These are phyloP conservation scores for Sebastes minor DNA, from an alignment of 2,797 vertebrate species.

Conservation along the genomic window DNA sequence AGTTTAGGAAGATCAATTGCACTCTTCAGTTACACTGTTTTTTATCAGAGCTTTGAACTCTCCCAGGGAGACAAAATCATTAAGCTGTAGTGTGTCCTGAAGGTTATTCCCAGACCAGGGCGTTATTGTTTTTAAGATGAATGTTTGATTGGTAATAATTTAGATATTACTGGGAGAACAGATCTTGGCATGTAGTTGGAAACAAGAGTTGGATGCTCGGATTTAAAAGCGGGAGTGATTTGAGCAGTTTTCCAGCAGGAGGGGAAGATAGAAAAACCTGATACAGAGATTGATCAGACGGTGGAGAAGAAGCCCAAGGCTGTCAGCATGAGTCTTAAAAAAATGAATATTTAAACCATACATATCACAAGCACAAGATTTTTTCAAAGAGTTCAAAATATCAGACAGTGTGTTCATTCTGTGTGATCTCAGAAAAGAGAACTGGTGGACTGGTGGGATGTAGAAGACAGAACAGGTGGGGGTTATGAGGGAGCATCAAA, in stretches of 20 bases:
- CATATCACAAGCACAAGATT: background rate
- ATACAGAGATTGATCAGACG: background rate
- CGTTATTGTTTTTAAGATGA: background rate
- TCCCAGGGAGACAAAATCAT: too few relatives aligned
- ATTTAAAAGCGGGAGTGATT: background rate
- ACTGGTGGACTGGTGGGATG: background rate
- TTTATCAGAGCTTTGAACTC: too few relatives aligned
- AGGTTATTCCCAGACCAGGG: too few relatives aligned
- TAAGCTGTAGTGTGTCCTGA: too few relatives aligned
- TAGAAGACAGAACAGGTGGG: background rate
- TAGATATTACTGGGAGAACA: background rate
- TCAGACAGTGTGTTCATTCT: background rate
- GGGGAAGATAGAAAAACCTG: background rate
- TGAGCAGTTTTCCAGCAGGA: background rate
- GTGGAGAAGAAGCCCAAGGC: background rate
- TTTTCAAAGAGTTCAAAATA: background rate
- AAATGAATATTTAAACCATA: background rate
- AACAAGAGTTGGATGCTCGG: background rate
- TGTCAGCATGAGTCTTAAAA: background rate
- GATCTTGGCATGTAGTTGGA: background rate
- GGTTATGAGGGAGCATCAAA: background rate
- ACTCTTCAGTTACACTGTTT: too few relatives aligned
- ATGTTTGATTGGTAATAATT: background rate
- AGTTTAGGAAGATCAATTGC: too few relatives aligned
- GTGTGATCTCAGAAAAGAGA: background rate